phyloP scores from a whole-genome alignment of 2,888 invertebrate genomes.

The Drosophila barbarae region DNA sequence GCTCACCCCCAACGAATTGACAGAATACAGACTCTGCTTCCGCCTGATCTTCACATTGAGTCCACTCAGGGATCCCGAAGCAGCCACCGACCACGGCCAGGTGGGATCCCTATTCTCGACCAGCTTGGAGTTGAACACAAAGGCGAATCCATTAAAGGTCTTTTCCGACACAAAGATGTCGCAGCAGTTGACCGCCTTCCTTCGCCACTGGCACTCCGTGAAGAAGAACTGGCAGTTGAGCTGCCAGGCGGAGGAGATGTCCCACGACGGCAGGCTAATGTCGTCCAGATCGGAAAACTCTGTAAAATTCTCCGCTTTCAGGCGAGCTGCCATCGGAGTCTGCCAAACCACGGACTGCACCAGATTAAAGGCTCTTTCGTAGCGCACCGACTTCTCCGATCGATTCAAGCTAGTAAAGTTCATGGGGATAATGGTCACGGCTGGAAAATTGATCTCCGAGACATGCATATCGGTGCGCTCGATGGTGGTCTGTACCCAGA shows the following conservation, averaged over 20 bases:
- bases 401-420: background rate
- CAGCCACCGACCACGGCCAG: slow-evolving; percentile 69
- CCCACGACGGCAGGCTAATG: background rate
- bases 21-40: background rate
- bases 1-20: slow-evolving; percentile 54
- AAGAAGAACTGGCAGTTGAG: slow-evolving; percentile 57
- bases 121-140: slow-evolving; percentile 54
- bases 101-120: slow-evolving; percentile 39
- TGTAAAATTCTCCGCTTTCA: background rate
- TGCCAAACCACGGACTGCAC: slow-evolving; percentile 40
- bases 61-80: slow-evolving; percentile 54
- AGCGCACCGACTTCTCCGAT: background rate
- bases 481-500: slow-evolving; percentile 74
- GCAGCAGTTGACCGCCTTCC: slow-evolving; percentile 57
- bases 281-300: slow-evolving; percentile 28
- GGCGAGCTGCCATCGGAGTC: background rate
- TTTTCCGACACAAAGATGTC: slow-evolving; percentile 43
- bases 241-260: slow-evolving; percentile 25
- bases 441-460: slow-evolving; percentile 71
- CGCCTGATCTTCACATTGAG: slow-evolving; percentile 55
- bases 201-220: slow-evolving; percentile 60
- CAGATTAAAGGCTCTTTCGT: slow-evolving; percentile 37
- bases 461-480: slow-evolving; percentile 72
- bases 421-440: slow-evolving; percentile 67
- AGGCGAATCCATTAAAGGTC: slow-evolving; percentile 44